Percentiles rank a stretch among this genome's conserved stretches.
Conservation (phyloP, 2,888 invertebrate species). For the Prenolepis imparis region DNA sequence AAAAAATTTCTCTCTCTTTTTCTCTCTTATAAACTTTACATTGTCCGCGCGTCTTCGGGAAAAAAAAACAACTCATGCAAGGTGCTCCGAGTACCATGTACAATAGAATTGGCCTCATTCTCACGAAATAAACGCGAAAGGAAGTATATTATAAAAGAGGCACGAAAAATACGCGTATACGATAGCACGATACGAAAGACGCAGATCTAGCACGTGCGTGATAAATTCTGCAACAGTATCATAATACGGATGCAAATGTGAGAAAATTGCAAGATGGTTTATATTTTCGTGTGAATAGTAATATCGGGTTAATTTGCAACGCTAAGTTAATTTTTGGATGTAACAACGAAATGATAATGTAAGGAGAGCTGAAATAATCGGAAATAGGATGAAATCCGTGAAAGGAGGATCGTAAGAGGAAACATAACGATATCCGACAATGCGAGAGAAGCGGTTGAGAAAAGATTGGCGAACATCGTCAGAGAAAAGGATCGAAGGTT, state of each 20-base stretch:
- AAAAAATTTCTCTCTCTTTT: not conserved
- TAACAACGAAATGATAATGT: not conserved
- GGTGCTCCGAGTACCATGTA: slow-evolving; percentile 12
- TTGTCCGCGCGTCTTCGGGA: slow-evolving; percentile 28
- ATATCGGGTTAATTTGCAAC: slow-evolving; percentile 20
- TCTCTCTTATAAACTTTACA: slow-evolving; percentile 40
- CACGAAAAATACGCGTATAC: not conserved
- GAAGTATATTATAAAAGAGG: slow-evolving; percentile 35
- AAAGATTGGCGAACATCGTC: not conserved
- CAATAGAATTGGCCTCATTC: slow-evolving; percentile 43
- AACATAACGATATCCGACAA: slow-evolving; percentile 38
- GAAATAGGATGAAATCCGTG: slow-evolving; percentile 29
- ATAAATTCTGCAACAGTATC: slow-evolving; percentile 34
- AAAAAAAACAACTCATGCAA: slow-evolving; percentile 42
- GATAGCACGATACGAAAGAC: slow-evolving; percentile 4
- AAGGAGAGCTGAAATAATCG: slow-evolving; percentile 2
- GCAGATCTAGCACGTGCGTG: not conserved
- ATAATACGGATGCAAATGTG: slow-evolving; percentile 20
- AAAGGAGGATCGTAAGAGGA: slow-evolving; percentile 1
- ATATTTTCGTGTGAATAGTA: slow-evolving; percentile 2
- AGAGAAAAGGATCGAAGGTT: slow-evolving; percentile 29
- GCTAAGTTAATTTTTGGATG: slow-evolving; percentile 28
- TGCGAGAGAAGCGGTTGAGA: slow-evolving; percentile 13
- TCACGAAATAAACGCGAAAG: slow-evolving; percentile 22
- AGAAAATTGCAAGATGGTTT: slow-evolving; percentile 26